phyloP scores from a whole-genome alignment of 2,888 invertebrate species.

The Harmothoe impar region DNA sequence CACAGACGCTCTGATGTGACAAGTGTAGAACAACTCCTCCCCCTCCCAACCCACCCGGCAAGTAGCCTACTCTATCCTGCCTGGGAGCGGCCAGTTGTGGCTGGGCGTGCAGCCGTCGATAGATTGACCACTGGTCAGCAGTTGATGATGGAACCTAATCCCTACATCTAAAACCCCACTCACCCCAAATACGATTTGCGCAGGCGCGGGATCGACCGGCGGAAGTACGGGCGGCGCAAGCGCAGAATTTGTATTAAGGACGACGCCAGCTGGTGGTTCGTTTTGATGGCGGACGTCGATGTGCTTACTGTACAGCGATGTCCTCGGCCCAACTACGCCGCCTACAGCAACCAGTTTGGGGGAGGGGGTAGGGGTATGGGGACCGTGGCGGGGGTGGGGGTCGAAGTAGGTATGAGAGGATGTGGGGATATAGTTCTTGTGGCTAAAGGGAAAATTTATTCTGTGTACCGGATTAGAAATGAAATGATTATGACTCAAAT shows the following conservation, averaged over 20 bases:
- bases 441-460: no score
- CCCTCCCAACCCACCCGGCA: neutral
- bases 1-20: no score
- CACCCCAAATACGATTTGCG: slow-evolving; percentile 32
- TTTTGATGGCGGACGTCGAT: slow-evolving; percentile 31
- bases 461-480: no score
- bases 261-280: slow-evolving; percentile 38
- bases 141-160: slow-evolving; percentile 52
- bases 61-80: neutral
- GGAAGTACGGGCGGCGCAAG: neutral
- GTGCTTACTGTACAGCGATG: slow-evolving; percentile 37
- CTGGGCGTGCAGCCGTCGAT: slow-evolving; percentile 29
- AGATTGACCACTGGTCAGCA: slow-evolving; percentile 57
- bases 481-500: no score
- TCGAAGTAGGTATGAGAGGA: neutral
- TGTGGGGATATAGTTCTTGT: neutral
- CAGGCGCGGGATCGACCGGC: slow-evolving; percentile 37
- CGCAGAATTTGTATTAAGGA: slow-evolving; percentile 42
- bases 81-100: slow-evolving; percentile 55
- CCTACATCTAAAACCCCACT: slow-evolving; percentile 44
- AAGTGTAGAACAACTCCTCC: neutral
- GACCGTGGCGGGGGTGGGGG: neutral
- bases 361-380: neutral
- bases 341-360: neutral
- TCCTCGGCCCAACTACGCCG: neutral